phyloP scores from a whole-genome alignment of 1,140 invertebrate species.

The Anoplophora glabripennis region DNA sequence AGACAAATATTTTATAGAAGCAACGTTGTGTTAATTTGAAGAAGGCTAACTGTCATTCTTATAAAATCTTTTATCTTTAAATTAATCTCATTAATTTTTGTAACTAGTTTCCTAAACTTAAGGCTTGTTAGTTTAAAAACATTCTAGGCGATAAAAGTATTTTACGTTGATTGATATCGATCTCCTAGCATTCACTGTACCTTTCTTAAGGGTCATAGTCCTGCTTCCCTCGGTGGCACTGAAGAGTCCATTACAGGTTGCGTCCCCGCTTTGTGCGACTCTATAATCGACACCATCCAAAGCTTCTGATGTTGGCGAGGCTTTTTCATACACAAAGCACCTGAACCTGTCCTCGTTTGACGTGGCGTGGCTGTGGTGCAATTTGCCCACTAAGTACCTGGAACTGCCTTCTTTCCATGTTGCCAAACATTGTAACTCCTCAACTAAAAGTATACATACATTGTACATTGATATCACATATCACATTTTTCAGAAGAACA shows the following conservation, averaged over 20 bases:
- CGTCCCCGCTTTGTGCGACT: conserved; percentile 83
- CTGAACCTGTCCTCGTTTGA: conserved; percentile 88
- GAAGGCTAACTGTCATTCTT: no score
- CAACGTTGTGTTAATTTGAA: no score
- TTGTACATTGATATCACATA: no score
- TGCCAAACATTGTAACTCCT: conserved; percentile 81
- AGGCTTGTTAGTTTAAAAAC: no score
- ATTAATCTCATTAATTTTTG: no score
- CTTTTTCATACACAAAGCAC: conserved; percentile 89
- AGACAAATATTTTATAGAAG: no score
- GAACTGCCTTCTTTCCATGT: conserved; percentile 88
- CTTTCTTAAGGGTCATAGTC: conserved; percentile 70
- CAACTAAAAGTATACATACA: no score
- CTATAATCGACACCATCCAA: conserved; percentile 65
- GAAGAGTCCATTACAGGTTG: conserved; percentile 82
- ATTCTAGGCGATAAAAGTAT: no score
- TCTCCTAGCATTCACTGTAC: conserved; percentile 48
- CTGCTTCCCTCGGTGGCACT: conserved; percentile 74
- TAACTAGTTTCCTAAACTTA: no score
- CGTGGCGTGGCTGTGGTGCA: conserved; percentile 78
- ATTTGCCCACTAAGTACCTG: conserved; percentile 77
- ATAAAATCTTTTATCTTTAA: no score
- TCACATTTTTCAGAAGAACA: no score
- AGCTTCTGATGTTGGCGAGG: conserved; percentile 46
- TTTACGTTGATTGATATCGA: no score